Conservation (phyloP, 2,888 invertebrate genomes). For the Agonopterix arenella region DNA sequence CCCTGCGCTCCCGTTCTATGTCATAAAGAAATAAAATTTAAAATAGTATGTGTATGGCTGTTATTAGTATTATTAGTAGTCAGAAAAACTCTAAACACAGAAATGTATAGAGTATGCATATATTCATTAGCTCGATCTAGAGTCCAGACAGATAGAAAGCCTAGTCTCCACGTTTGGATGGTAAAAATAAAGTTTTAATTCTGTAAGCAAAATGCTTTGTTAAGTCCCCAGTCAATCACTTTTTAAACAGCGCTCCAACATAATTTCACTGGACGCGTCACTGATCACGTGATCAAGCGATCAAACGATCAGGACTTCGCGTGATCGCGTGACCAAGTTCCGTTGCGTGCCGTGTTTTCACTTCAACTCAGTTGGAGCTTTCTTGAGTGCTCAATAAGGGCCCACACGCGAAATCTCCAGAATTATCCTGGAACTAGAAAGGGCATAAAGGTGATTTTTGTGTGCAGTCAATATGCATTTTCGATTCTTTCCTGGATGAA, state of each 20-base stretch:
- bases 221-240: too few relatives aligned
- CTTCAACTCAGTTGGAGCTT: conserved; percentile 42
- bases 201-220: too few relatives aligned
- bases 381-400: conserved; percentile 68
- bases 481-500: background rate
- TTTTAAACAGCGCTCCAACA: conserved; percentile 4
- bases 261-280: conserved; percentile 22
- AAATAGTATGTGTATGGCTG: too few relatives aligned
- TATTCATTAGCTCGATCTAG: too few relatives aligned
- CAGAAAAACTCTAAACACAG: too few relatives aligned
- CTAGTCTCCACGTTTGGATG: too few relatives aligned
- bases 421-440: conserved; percentile 6
- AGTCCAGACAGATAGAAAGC: too few relatives aligned
- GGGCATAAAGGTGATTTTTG: conserved; percentile 2
- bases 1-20: too few relatives aligned
- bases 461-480: background rate
- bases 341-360: conserved; percentile 61
- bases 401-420: conserved; percentile 22
- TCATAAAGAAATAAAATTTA: too few relatives aligned
- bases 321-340: conserved; percentile 34
- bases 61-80: too few relatives aligned
- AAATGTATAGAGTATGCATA: too few relatives aligned
- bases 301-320: conserved; percentile 18
- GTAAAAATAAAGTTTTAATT: too few relatives aligned
- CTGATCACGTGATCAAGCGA: conserved; percentile 38